phyloP scores from a whole-genome alignment of 2,113 vertebrate species.

The Azemiops feae region DNA sequence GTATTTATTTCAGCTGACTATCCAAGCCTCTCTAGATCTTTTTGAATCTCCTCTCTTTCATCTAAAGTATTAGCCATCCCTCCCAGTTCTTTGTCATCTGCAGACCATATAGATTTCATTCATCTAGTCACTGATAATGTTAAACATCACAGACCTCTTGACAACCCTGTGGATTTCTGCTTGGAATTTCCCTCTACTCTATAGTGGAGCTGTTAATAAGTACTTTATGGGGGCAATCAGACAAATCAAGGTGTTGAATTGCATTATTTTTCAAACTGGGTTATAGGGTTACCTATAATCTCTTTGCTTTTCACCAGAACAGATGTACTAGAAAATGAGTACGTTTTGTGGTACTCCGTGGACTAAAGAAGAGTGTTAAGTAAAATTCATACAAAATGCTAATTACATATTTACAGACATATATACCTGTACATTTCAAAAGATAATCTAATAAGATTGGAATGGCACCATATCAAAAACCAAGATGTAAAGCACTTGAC shows the following conservation, averaged over 20 bases:
- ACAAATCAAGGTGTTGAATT: not conserved
- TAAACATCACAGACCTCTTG: not conserved
- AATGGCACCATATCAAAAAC: not conserved
- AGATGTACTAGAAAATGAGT: not conserved
- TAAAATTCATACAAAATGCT: not conserved
- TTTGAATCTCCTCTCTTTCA: not conserved
- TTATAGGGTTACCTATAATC: not conserved
- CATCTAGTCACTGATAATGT: not conserved
- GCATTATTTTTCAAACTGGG: not conserved
- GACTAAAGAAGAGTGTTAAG: not conserved
- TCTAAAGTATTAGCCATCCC: not conserved
- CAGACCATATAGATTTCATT: not conserved
- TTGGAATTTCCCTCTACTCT: not conserved
- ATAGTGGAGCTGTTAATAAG: not conserved
- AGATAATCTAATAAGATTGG: not conserved
- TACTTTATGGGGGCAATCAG: not conserved
- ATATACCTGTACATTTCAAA: not conserved
- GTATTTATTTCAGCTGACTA: no score
- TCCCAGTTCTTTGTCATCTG: not conserved
- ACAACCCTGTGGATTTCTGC: not conserved
- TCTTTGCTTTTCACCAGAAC: not conserved
- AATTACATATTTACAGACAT: slow-evolving; percentile 2
- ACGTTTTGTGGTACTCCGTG: not conserved
- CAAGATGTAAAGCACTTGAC: not conserved
- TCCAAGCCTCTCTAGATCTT: not conserved